These are phyloP conservation scores for Lindbergichthys nudifrons DNA, from an alignment of 2,797 vertebrate genomes.

Conservation along the genomic window DNA sequence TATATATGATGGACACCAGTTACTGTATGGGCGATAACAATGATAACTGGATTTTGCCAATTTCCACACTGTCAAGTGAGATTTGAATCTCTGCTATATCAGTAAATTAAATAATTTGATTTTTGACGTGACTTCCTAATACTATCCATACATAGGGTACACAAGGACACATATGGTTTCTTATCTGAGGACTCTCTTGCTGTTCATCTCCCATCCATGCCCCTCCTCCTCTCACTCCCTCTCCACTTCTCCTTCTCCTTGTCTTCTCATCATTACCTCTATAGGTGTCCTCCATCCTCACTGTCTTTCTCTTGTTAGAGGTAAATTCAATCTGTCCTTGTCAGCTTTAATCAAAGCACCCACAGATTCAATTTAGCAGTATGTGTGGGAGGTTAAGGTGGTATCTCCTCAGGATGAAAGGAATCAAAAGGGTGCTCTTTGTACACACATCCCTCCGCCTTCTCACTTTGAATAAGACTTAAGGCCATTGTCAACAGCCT, in stretches of 20 bases:
- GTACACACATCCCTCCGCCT: slow-evolving; percentile 50
- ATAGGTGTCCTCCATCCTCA: slow-evolving; percentile 62
- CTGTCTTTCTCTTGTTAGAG: slow-evolving; percentile 74
- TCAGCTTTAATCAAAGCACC: slow-evolving; percentile 85
- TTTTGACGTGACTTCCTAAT: neutral
- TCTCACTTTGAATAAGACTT: slow-evolving; percentile 51
- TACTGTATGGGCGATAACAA: neutral
- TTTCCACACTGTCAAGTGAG: neutral
- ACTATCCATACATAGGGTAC: neutral
- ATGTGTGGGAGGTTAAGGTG: slow-evolving; percentile 74
- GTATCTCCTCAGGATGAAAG: slow-evolving; percentile 61
- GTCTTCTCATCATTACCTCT: slow-evolving; percentile 62
- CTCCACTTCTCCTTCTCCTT: slow-evolving; percentile 36
- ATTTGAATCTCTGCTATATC: neutral
- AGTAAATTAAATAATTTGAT: neutral
- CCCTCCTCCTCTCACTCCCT: slow-evolving; percentile 26
- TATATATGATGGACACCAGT: neutral
- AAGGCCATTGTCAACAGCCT: slow-evolving; percentile 55
- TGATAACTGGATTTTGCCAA: neutral
- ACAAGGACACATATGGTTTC: neutral
- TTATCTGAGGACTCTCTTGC: neutral
- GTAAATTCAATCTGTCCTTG: slow-evolving; percentile 86
- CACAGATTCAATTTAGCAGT: slow-evolving; percentile 81
- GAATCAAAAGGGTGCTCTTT: slow-evolving; percentile 65
- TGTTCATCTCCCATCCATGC: slow-evolving; percentile 4